Evolutionary conservation across 2,888 invertebrate genomes (phyloP).

Genomic region (Craniophora ligustri): DNA sequence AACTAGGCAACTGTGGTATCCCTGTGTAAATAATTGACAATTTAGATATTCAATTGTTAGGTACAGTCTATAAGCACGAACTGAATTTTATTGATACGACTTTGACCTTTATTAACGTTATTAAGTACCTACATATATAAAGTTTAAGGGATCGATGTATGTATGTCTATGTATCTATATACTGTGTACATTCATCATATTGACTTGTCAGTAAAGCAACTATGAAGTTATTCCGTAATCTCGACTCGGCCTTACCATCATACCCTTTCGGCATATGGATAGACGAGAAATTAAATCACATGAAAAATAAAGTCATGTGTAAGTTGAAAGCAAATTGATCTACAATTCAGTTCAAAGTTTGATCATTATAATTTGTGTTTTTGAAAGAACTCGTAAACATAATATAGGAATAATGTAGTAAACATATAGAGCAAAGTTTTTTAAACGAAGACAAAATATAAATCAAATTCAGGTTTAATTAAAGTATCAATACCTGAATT

Average conservation of each 20-base stretch:
- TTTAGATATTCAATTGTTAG: not conserved
- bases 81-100: not conserved
- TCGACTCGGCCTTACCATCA: constrained; percentile 28
- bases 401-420: too few relatives aligned
- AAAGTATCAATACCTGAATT: too few relatives aligned
- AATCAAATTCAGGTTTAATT: too few relatives aligned
- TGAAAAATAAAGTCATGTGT: constrained; percentile 51
- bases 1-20: not conserved
- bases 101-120: constrained; percentile 10
- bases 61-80: not conserved
- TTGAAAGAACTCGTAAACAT: too few relatives aligned
- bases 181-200: constrained; percentile 43
- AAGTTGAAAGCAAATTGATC: constrained; percentile 5
- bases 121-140: too few relatives aligned
- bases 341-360: too few relatives aligned
- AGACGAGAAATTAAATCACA: constrained; percentile 62
- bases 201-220: constrained; percentile 56
- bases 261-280: constrained; percentile 35
- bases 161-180: too few relatives aligned
- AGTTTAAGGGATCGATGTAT: too few relatives aligned
- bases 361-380: too few relatives aligned
- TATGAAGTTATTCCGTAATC: constrained; percentile 64
- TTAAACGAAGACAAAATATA: too few relatives aligned
- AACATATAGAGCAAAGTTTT: too few relatives aligned
- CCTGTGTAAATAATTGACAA: not conserved